Evolutionary conservation across 2,888 invertebrate genomes (phyloP).

Genomic region (Phlogophora meticulosa): DNA sequence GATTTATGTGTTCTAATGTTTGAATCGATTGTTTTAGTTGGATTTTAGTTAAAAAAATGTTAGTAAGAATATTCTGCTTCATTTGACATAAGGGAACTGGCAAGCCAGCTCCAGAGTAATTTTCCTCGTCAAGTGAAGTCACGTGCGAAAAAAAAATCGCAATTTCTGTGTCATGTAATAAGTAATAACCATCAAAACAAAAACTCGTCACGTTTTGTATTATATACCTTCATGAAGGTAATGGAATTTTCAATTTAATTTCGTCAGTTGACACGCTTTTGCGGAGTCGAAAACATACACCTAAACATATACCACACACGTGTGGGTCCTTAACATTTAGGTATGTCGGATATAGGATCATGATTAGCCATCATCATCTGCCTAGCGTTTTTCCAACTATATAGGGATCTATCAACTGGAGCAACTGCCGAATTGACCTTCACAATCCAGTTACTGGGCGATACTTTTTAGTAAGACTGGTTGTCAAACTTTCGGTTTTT

Average conservation of each 20-base stretch:
- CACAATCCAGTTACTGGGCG: too few relatives aligned
- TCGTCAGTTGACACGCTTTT: constrained; percentile 38
- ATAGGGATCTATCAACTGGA: too few relatives aligned
- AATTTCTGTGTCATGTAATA: constrained; percentile 49
- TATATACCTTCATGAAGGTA: constrained; percentile 46
- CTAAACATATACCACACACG: too few relatives aligned
- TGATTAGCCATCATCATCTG: too few relatives aligned
- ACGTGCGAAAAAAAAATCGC: constrained; percentile 38
- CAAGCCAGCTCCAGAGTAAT: constrained; percentile 7
- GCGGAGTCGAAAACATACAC: constrained; percentile 10
- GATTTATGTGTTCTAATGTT: too few relatives aligned
- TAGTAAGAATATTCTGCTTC: constrained; percentile 37
- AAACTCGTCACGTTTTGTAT: constrained; percentile 64
- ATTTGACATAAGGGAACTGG: constrained; percentile 34
- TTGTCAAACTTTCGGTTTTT: too few relatives aligned
- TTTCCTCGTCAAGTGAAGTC: constrained; percentile 26
- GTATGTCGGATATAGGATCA: background rate
- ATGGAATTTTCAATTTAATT: constrained; percentile 61
- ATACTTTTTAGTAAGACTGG: too few relatives aligned
- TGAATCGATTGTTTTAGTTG: too few relatives aligned
- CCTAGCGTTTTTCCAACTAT: too few relatives aligned
- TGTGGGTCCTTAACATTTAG: background rate
- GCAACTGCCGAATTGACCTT: too few relatives aligned
- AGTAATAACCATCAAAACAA: constrained; percentile 63
- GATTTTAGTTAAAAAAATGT: too few relatives aligned